These are phyloP conservation scores for Mohoua ochrocephala DNA, from an alignment of 2,113 vertebrate species.

Conservation along the genomic window DNA sequence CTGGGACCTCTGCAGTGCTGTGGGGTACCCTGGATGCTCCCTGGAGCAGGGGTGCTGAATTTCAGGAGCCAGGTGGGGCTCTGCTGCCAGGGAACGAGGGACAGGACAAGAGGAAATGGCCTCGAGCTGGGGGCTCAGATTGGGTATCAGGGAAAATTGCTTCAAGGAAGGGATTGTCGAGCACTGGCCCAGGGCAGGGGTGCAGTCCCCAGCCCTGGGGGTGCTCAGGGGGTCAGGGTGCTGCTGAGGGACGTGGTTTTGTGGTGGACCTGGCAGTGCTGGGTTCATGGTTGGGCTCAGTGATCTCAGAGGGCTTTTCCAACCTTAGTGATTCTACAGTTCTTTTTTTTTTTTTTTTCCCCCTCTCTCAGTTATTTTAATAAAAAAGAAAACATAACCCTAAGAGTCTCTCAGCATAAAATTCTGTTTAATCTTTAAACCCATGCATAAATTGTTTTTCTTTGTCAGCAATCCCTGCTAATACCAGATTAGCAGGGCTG, in stretches of 20 bases:
- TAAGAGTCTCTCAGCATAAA: neutral
- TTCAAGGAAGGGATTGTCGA: no score
- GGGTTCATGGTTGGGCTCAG: accelerated
- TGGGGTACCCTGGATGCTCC: accelerated
- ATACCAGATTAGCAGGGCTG: neutral
- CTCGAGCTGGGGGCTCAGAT: no score
- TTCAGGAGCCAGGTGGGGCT: neutral
- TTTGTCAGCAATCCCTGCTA: neutral
- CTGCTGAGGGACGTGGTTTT: neutral
- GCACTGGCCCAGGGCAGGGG: neutral
- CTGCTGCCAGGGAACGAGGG: neutral
- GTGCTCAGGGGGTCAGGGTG: neutral
- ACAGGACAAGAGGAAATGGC: neutral
- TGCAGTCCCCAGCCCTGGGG: neutral
- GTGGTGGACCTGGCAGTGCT: neutral
- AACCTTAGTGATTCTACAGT: neutral
- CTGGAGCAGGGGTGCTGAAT: neutral
- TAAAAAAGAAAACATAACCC: neutral
- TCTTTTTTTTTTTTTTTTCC: accelerated
- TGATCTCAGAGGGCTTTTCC: neutral
- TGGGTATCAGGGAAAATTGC: neutral
- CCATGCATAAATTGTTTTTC: neutral
- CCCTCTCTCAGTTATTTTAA: no score
- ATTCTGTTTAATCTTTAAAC: neutral
- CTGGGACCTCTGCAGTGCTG: neutral